Percentiles rank a stretch among this genome's conserved stretches.
Evolutionary conservation across 1,140 invertebrate genomes (phyloP).

Genomic region (Caligus rogercresseyi): DNA sequence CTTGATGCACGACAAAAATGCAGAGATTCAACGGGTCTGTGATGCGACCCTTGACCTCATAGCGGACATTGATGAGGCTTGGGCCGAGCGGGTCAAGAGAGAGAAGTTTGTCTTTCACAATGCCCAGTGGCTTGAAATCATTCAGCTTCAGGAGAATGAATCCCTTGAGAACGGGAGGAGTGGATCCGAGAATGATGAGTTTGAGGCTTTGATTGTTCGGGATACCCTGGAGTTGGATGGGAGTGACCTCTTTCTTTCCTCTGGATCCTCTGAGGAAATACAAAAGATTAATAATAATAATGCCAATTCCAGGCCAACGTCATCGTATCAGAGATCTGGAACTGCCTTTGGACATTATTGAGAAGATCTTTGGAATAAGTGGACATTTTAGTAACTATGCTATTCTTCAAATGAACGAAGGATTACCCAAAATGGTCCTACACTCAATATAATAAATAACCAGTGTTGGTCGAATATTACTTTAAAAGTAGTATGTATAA

Average conservation of each 20-base stretch:
- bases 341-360: not conserved
- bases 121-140: conserved; percentile 92
- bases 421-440: too few species aligned
- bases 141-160: conserved; percentile 36
- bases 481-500: too few species aligned
- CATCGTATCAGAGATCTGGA: not conserved
- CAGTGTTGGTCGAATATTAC: too few species aligned
- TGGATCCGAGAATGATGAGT: not conserved
- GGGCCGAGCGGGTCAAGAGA: conserved; percentile 74
- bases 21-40: conserved; percentile 73
- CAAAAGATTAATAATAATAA: not conserved
- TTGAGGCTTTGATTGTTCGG: not conserved
- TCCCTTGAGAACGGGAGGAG: not conserved
- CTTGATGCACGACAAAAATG: conserved; percentile 91
- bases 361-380: too few species aligned
- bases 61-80: conserved; percentile 48
- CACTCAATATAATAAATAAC: too few species aligned
- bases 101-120: conserved; percentile 93
- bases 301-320: not conserved
- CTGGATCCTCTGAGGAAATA: not conserved
- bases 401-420: too few species aligned
- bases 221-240: not conserved
- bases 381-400: too few species aligned
- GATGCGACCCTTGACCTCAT: conserved; percentile 80
- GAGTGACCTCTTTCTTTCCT: not conserved